Conservation (phyloP, 1,140 invertebrate genomes). For the Babylonia areolata region DNA sequence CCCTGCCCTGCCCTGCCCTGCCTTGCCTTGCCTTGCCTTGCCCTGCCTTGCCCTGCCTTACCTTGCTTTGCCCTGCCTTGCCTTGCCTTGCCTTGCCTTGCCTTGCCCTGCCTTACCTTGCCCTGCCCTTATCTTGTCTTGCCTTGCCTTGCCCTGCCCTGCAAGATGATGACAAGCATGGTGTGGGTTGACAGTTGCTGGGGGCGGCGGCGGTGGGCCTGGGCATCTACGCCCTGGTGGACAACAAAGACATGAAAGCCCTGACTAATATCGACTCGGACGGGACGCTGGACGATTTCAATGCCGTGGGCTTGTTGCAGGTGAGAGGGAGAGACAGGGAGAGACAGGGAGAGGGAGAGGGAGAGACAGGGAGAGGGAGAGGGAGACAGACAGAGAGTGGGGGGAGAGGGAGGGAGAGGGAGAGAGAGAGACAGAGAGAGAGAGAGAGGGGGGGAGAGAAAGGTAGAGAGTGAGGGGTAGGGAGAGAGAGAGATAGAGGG, state of each 20-base stretch:
- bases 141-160: conserved; percentile 25
- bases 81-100: conserved; percentile 29
- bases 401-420: no score
- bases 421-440: no score
- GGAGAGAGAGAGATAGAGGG: no score
- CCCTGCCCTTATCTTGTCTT: no score
- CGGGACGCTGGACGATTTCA: conserved; percentile 66
- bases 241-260: conserved; percentile 83
- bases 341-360: no score
- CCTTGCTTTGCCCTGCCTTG: conserved; percentile 27
- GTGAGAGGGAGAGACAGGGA: not conserved
- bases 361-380: no score
- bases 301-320: conserved; percentile 50
- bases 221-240: conserved; percentile 84
- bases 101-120: conserved; percentile 39
- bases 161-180: no score
- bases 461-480: no score
- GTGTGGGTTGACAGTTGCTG: conserved; percentile 78
- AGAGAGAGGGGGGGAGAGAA: no score
- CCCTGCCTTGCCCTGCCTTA: conserved; percentile 28
- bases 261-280: conserved; percentile 81
- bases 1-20: conserved; percentile 5
- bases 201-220: conserved; percentile 82
- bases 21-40: conserved; percentile 33
- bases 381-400: no score